phyloP scores from a whole-genome alignment of 2,113 vertebrate genomes.

The Corvus cornix region DNA sequence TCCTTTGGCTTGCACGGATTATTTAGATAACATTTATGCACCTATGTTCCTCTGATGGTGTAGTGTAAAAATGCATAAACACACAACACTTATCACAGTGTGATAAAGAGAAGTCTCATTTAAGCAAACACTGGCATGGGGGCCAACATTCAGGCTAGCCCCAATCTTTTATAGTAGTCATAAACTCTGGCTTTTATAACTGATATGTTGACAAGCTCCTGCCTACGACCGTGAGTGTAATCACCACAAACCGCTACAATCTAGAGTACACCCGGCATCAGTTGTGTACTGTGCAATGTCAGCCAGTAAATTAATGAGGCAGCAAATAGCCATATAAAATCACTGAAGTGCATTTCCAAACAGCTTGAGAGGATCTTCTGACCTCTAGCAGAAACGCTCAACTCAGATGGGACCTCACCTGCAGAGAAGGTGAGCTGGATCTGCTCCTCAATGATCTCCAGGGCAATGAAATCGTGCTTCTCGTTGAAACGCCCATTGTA shows the following conservation, averaged over 20 bases:
- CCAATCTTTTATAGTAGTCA: constrained; percentile 13
- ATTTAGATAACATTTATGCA: neutral
- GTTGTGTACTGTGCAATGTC: neutral
- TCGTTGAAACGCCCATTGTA: constrained; percentile 97
- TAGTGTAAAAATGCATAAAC: neutral
- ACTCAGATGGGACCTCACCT: constrained; percentile 70
- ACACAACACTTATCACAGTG: neutral
- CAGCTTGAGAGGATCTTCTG: neutral
- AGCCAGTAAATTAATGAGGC: neutral
- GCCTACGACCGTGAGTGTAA: neutral
- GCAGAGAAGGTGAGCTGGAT: constrained; percentile 97
- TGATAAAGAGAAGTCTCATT: neutral
- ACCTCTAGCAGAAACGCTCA: accelerated
- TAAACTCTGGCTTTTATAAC: constrained; percentile 43
- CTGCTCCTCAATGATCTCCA: constrained; percentile 95
- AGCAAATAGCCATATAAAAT: neutral
- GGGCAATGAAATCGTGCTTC: constrained; percentile 94
- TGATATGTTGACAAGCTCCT: neutral
- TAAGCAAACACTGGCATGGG: neutral
- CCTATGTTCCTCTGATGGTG: neutral
- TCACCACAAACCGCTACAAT: neutral
- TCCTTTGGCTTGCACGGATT: neutral
- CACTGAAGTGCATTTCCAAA: neutral
- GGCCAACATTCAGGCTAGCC: neutral
- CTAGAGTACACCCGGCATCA: neutral